phyloP scores from a whole-genome alignment of 92 coral and sea anemone species.

The Actinernus sp. region DNA sequence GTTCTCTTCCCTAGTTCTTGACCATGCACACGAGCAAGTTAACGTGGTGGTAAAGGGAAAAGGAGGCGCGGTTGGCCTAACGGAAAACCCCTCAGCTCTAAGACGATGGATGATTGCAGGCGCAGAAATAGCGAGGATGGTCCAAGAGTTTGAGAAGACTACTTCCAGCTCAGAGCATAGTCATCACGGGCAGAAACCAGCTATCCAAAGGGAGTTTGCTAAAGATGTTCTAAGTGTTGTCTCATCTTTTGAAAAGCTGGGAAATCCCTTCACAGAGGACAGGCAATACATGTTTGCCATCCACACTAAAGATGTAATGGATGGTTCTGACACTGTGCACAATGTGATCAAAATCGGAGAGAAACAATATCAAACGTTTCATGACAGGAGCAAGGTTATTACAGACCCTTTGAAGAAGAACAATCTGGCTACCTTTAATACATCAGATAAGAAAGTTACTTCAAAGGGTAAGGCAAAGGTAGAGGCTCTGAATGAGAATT shows the following conservation, averaged over 20 bases:
- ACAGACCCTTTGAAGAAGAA: constrained; percentile 64
- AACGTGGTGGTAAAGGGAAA: background rate
- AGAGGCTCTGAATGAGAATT: constrained; percentile 52
- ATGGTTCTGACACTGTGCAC: no score
- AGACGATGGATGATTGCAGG: background rate
- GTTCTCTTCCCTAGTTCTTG: background rate
- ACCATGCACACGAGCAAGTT: background rate
- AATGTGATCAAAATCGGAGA: constrained; percentile 60
- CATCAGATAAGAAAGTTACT: constrained; percentile 38
- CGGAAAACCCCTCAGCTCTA: background rate
- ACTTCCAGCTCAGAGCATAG: background rate
- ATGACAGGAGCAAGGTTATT: constrained; percentile 55
- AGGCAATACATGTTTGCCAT: constrained; percentile 4
- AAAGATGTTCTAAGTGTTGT: background rate
- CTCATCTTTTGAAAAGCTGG: constrained; percentile 2
- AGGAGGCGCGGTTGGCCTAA: background rate
- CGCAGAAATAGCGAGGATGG: background rate
- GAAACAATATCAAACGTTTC: constrained; percentile 47
- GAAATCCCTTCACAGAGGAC: constrained; percentile 8
- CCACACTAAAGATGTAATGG: constrained; percentile 35
- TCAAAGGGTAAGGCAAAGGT: constrained; percentile 62
- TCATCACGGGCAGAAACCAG: background rate
- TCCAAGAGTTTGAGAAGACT: background rate
- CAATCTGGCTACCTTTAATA: constrained; percentile 47
- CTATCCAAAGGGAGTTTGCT: background rate